Evolutionary conservation across 1,140 invertebrate species (phyloP), one percentile per base, ranked within the genome.

Genomic region (Drosophila ficusphila): DNA sequence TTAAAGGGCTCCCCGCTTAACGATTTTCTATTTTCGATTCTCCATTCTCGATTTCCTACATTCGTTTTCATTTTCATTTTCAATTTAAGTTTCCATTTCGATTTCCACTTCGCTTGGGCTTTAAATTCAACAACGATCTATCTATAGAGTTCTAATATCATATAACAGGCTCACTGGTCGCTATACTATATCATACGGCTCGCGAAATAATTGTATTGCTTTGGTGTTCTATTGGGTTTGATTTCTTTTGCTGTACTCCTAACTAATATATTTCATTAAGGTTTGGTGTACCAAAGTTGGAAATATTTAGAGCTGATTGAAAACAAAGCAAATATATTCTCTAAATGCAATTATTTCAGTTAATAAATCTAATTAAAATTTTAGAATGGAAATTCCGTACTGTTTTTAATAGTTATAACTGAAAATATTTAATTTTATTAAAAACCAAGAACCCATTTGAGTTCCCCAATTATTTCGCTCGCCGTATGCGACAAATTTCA

Each of bases 91-190:
- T n/a, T n/a, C n/a, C n/a, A n/a, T 11, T 4, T 9, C 9, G 6
- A 19, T 41, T 25, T 44, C 5, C 12, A 31, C 36, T 54, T 68
- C 48, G 23, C 33, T 33, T 23, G 36, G 34, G 16, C 25, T 31
- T 42, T 12, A 58, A 70, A 41, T 70, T 58, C 53, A 53, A 75
- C 61, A 72, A 82, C 72, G 36, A 57, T 64, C 54, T 75, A 82
- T 72, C 72, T 76, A 31, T 41, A 36, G 68, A 46, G 41, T 62
- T 67, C 8, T 21, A 52, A 21, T 34, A 39, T 21, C 41, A 21
- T 34, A 39, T 31, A 62, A 48, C 41, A 61, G 56, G 41, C 29
- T 29, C 23, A 38, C 31, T 12, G 54, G 31, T 57, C 39, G 52
- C 52, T 44, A 21, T 11, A 8, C 53, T 34, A 51, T 4, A 7